A percentile compares a stretch with the other conserved stretches of the same genome.
Evolutionary conservation across 1,140 invertebrate species (phyloP).

Genomic region (Musca vetustissima): DNA sequence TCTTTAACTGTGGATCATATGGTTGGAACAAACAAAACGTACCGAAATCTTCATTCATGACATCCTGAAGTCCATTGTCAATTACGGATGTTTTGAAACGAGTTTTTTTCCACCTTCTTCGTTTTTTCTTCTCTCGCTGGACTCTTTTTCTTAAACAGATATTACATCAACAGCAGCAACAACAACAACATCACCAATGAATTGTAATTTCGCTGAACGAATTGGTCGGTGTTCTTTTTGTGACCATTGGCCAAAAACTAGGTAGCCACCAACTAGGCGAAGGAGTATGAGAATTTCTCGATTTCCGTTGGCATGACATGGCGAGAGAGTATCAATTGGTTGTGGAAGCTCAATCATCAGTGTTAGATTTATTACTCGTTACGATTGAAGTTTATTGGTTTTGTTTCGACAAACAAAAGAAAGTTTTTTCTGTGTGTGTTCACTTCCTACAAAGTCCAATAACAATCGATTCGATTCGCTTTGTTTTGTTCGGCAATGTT

Average conservation of each 20-base stretch:
- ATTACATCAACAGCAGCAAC: neutral
- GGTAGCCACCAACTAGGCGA: neutral
- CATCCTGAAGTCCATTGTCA: slow-evolving; percentile 20
- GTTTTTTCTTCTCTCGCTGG: neutral
- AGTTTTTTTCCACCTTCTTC: neutral
- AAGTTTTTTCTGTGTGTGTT: neutral
- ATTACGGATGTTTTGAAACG: slow-evolving; percentile 9
- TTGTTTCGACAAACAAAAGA: slow-evolving; percentile 18
- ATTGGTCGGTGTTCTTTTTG: slow-evolving; percentile 15
- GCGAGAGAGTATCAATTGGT: slow-evolving; percentile 19
- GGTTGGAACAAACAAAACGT: too few species aligned
- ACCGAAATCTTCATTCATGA: neutral
- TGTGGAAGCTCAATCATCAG: slow-evolving; percentile 26
- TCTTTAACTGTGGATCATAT: neutral
- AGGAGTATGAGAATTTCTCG: neutral
- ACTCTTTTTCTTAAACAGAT: neutral
- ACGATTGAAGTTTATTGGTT: slow-evolving; percentile 32
- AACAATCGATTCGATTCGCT: neutral
- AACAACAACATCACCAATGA: slow-evolving; percentile 23
- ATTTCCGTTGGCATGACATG: neutral
- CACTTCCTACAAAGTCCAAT: neutral
- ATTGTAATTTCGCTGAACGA: slow-evolving; percentile 28
- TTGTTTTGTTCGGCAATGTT: slow-evolving; percentile 16
- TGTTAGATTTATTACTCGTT: slow-evolving; percentile 25
- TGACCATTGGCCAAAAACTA: slow-evolving; percentile 1